Evolutionary conservation across 2,113 vertebrate species (phyloP), one percentile per base, ranked within the genome.

Genomic region (Cyprinodon tularosa): DNA sequence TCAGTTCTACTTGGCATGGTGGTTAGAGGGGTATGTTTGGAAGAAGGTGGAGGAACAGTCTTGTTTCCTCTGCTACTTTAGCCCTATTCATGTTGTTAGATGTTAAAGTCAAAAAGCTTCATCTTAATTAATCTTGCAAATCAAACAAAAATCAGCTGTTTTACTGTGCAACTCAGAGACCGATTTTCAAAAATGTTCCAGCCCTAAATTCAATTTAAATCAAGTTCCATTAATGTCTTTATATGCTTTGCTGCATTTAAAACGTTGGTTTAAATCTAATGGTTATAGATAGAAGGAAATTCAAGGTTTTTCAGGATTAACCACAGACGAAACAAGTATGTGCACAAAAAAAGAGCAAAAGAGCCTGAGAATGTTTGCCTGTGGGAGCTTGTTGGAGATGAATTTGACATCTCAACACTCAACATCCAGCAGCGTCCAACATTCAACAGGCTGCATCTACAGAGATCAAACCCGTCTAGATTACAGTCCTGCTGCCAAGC

Each of bases 401-500:
- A 62, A 39, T 64, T 69, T 79, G 77, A 74, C 62, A 12, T 83
- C 68, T 77, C 65, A 81, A 71, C 74, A 81, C 80, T 83, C 62
- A 57, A 70, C 80, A 66, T 82, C 20, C 59, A 78, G 48, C 59
- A 68, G 37, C 44, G 69, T 83, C 77, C 80, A 82, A 48, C 59
- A 59, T 86, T 84, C 84, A 87, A 85, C 84, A 81, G 83, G 84
- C 86, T 88, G 78, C 67, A 62, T 78, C 63, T 20, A 75, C 78
- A 22, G 53, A 82, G 73, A 85, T 86, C 83, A 85, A 85, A 88
- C 81, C 79, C 71, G 62, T 85, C 80, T 77, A 76, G 48, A 88
- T 88, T 84, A 84, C 71, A 80, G 83, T 87, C 72, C 85, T 89
- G 71, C 85, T 80, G 88, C 88, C 89, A 82, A 85, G 57, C 38